These are phyloP conservation scores for Melieria crassipennis DNA, from an alignment of 2,888 invertebrate species.

Conservation along the genomic window DNA sequence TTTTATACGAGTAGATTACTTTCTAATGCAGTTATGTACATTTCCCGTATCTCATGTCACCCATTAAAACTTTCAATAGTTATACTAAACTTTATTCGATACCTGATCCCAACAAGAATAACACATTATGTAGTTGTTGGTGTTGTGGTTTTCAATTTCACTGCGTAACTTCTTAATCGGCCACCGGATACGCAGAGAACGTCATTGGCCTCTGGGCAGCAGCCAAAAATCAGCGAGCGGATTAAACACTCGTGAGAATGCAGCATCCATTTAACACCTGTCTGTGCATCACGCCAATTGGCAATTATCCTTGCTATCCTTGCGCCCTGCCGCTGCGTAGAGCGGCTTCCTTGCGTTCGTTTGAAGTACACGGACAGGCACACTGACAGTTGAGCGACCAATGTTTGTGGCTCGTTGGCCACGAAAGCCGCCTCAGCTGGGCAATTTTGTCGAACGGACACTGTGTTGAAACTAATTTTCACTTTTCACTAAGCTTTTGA, in stretches of 20 bases:
- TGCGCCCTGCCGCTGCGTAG: neutral
- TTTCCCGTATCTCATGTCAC: no score
- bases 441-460: constrained; percentile 32
- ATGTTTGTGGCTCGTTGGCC: constrained; percentile 8
- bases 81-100: no score
- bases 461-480: constrained; percentile 21
- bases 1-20: no score
- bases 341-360: constrained; percentile 48
- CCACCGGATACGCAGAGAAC: no score
- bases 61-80: no score
- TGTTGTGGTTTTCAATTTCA: no score
- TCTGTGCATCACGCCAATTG: neutral
- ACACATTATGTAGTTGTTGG: no score
- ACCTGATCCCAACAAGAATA: no score
- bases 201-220: no score
- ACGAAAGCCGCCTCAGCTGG: no score
- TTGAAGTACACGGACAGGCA: constrained; percentile 54
- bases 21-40: no score
- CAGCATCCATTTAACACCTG: constrained; percentile 61
- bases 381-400: constrained; percentile 16
- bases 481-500: constrained; percentile 8
- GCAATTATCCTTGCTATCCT: constrained; percentile 8
- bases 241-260: constrained; percentile 64
- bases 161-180: no score
- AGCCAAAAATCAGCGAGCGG: constrained; percentile 46